Evolutionary conservation across 2,888 invertebrate genomes (phyloP).

Genomic region (Acrocyrtus sp.): DNA sequence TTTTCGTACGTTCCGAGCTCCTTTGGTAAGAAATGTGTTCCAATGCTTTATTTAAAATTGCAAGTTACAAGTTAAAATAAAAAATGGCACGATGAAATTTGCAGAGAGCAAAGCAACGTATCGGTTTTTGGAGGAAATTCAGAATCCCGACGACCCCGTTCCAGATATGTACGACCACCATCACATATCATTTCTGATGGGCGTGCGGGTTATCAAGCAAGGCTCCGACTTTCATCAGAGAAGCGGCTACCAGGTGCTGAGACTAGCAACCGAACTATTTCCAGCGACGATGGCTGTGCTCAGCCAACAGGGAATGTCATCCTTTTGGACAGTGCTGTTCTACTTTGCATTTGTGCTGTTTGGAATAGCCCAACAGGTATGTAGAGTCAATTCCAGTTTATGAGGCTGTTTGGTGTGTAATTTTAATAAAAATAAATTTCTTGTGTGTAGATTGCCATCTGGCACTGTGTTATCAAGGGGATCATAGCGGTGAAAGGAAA

Average conservation of each 20-base stretch:
- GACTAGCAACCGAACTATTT: conserved; percentile 89
- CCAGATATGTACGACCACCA: conserved; percentile 74
- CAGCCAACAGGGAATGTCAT: conserved; percentile 80
- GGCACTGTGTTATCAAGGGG: conserved; percentile 90
- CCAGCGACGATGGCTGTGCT: conserved; percentile 84
- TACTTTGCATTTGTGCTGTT: conserved; percentile 86
- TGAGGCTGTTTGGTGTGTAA: neutral
- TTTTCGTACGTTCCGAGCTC: conserved; percentile 84
- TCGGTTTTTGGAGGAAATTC: conserved; percentile 74
- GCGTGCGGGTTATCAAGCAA: conserved; percentile 74
- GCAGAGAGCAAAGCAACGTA: conserved; percentile 79
- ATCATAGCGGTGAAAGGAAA: conserved; percentile 82
- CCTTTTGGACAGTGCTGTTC: conserved; percentile 89
- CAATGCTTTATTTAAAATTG: too few species aligned
- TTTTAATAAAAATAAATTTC: conserved; percentile 11
- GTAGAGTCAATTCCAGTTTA: neutral
- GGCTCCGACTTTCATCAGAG: conserved; percentile 63
- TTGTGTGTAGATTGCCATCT: conserved; percentile 76
- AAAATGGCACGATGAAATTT: too few species aligned
- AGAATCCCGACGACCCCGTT: conserved; percentile 73
- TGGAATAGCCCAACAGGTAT: conserved; percentile 84
- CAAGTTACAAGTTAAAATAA: neutral
- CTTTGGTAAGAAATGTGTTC: conserved; percentile 78
- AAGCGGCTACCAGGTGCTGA: conserved; percentile 78
- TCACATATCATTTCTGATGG: conserved; percentile 78